Evolutionary conservation across 2,113 vertebrate species (phyloP), one percentile per base, ranked within the genome.

Genomic region (Istiophorus platypterus): DNA sequence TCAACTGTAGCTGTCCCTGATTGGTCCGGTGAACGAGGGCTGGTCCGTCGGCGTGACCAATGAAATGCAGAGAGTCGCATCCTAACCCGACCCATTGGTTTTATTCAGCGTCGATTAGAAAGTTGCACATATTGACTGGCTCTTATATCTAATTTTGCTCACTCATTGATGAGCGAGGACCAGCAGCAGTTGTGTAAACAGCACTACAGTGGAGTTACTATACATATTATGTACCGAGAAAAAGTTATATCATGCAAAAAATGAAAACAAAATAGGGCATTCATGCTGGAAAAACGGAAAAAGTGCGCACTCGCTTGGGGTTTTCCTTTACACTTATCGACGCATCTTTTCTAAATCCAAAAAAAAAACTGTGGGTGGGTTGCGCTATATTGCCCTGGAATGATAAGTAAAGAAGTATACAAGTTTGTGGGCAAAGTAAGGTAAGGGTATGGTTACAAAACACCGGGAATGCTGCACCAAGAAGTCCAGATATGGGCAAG

Each of bases 121-220:
- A 73, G 58, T 58, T 68, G 51, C 82, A 66, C 59, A 76, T 85
- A 79, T 74, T 78, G 82, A 92, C 78, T 84, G 85, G 85, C 68
- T 90, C 89, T 41, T 75, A 22, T 62, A 42, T 76, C 47, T 81
- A 67, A 88, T 82, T 89, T 88, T 84, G 85, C 83, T 70, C 91
- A 91, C 91, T 92, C 92, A 93, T 93, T 92, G 91, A 93, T 92
- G 84, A 91, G 78, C 37, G 80, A 81, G 76, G 72, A 88, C 79
- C 81, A 84, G 66, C 80, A 80, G 64, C 78, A 66, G 81, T 76
- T 85, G 91, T 92, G 91, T 90, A 91, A 90, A 92, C 90, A 89
- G 45, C 69, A 41, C 31, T 27, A 61, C 34, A 67, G 42, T 34
- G n/a, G 37, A 80, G 74, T 79, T 89, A 72, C 70, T 85, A 59